A percentile compares a stretch with the other conserved stretches of the same genome.
These are phyloP conservation scores for Lasioglossum malachurum DNA, from an alignment of 2,888 invertebrate species.

Conservation along the genomic window DNA sequence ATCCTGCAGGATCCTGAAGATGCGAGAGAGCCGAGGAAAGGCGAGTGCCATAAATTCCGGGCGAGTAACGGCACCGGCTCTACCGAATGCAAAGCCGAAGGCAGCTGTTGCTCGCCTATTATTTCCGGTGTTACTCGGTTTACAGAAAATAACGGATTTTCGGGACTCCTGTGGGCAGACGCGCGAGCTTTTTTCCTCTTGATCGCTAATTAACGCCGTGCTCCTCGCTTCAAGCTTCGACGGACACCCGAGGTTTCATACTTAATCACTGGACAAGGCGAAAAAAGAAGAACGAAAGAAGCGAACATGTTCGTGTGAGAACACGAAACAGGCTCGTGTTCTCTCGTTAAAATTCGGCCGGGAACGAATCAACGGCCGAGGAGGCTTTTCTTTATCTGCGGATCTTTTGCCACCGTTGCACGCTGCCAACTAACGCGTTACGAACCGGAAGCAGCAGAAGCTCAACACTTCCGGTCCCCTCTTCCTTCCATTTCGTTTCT, in stretches of 20 bases:
- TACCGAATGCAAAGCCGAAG: constrained; percentile 45
- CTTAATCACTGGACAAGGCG: neutral
- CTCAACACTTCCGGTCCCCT: constrained; percentile 62
- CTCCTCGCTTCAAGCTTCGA: neutral
- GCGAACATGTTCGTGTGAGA: neutral
- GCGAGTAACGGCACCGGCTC: constrained; percentile 69
- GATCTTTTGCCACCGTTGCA: constrained; percentile 22
- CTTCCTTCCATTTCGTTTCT: constrained; percentile 62
- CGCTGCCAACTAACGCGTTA: constrained; percentile 51
- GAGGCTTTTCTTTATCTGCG: constrained; percentile 31
- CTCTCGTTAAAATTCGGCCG: constrained; percentile 10
- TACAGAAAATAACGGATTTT: constrained; percentile 53
- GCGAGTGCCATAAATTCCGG: constrained; percentile 67
- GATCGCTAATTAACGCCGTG: constrained; percentile 21
- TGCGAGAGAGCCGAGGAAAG: constrained; percentile 38
- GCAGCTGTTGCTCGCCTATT: constrained; percentile 45
- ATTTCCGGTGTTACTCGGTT: constrained; percentile 61
- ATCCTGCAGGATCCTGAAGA: neutral
- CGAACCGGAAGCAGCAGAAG: constrained; percentile 64
- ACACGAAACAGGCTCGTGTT: neutral
- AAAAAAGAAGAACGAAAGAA: neutral
- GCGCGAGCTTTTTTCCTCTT: neutral
- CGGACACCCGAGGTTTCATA: neutral
- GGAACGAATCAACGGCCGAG: constrained; percentile 5
- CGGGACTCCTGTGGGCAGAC: neutral